These are phyloP conservation scores for Diplodus puntazzo DNA, from an alignment of 2,797 vertebrate species.

Conservation along the genomic window DNA sequence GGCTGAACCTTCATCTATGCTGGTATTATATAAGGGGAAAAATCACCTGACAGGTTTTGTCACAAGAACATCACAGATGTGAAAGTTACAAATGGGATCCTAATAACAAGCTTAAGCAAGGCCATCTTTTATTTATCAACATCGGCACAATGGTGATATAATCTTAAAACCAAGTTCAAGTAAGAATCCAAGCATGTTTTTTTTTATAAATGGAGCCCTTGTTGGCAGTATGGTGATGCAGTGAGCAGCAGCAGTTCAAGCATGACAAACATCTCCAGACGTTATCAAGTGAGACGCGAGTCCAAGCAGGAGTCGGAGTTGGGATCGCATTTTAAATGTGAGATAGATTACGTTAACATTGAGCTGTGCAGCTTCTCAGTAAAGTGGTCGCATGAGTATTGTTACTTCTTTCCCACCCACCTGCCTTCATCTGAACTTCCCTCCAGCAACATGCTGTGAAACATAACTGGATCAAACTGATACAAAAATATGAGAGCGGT, in stretches of 20 bases:
- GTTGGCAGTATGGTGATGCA: background rate
- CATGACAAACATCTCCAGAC: background rate
- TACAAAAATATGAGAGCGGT: background rate
- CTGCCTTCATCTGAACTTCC: background rate
- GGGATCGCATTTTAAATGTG: background rate
- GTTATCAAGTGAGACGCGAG: background rate
- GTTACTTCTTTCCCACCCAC: background rate
- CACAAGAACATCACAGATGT: too few species aligned
- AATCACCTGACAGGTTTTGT: too few species aligned
- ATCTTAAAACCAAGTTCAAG: too few species aligned
- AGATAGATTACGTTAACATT: background rate
- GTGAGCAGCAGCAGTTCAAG: background rate
- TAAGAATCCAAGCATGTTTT: too few species aligned
- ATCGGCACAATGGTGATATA: too few species aligned
- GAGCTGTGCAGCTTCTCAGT: background rate
- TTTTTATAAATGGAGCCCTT: background rate
- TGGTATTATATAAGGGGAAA: too few species aligned
- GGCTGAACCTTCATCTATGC: too few species aligned
- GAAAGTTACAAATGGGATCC: too few species aligned
- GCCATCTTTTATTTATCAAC: too few species aligned
- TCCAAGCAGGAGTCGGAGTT: background rate
- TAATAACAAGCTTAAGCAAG: too few species aligned
- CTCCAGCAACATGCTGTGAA: background rate
- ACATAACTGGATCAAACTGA: slow-evolving; percentile 1
- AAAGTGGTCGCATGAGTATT: background rate